Percentiles rank a stretch among this genome's conserved stretches.
Evolutionary conservation across 2,113 vertebrate species (phyloP).

Genomic region (Anseranas semipalmata): DNA sequence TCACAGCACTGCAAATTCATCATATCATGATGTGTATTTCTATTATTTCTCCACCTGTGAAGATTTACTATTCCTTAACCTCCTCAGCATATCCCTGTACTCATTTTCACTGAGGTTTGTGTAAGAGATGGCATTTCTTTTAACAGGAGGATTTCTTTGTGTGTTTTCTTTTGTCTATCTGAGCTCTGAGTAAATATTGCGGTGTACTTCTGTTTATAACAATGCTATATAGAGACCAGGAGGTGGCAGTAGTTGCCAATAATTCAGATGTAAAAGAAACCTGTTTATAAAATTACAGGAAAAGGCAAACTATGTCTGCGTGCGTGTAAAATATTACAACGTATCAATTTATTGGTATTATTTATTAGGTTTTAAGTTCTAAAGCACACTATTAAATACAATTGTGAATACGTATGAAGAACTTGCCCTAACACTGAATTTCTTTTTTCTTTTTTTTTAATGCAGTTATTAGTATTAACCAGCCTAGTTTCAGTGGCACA

Average conservation of each 20-base stretch:
- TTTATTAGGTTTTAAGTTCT: neutral
- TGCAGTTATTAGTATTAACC: conserved; percentile 83
- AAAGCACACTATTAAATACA: neutral
- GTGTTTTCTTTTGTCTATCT: neutral
- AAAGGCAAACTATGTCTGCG: neutral
- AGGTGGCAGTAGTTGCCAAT: conserved; percentile 49
- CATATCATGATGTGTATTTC: neutral
- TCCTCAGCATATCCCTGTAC: neutral
- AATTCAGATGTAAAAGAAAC: neutral
- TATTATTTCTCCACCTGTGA: neutral
- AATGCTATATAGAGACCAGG: neutral
- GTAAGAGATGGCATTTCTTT: neutral
- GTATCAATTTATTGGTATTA: neutral
- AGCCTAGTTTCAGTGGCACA: conserved; percentile 81
- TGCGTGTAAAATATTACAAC: neutral
- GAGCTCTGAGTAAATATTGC: neutral
- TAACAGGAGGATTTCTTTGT: neutral
- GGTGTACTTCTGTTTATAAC: neutral
- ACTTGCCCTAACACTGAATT: conserved; percentile 17
- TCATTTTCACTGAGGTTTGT: neutral
- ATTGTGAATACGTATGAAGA: neutral
- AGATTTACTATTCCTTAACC: neutral
- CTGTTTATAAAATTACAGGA: neutral
- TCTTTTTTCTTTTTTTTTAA: conserved; percentile 37
- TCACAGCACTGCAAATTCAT: neutral